phyloP scores from a whole-genome alignment of 2,797 vertebrate genomes.

The Myotis planiceps region DNA sequence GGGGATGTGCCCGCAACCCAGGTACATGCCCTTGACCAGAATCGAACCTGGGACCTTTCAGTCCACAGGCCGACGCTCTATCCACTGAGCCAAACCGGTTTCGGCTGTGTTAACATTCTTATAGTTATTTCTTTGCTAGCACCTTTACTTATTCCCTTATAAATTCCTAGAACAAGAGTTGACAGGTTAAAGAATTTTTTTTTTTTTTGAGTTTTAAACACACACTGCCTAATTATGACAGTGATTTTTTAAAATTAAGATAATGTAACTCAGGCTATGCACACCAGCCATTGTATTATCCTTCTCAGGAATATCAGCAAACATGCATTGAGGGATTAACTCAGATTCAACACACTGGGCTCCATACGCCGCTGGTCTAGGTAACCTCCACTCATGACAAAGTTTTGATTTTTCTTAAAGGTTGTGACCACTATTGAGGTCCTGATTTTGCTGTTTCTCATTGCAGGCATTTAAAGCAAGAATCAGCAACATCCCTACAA shows the following conservation, averaged over 20 bases:
- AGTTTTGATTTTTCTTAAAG: neutral
- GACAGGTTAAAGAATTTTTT: neutral
- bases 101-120: neutral
- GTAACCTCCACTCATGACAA: neutral
- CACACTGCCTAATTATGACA: neutral
- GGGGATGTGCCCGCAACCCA: too few species aligned
- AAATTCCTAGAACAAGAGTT: conserved; percentile 1
- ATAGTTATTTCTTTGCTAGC: neutral
- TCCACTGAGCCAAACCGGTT: too few species aligned
- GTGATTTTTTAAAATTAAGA: neutral
- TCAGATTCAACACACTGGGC: neutral
- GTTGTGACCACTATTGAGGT: neutral
- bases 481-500: conserved; percentile 87
- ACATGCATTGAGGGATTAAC: neutral
- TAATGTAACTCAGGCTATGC: neutral
- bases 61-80: too few species aligned
- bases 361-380: neutral
- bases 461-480: conserved; percentile 91
- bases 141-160: neutral
- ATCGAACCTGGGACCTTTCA: too few species aligned
- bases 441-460: neutral
- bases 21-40: too few species aligned
- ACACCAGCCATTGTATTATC: neutral
- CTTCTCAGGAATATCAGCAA: neutral
- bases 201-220: neutral